Evolutionary conservation across 2,888 invertebrate genomes (phyloP).

Genomic region (Shargacucullia verbasci): DNA sequence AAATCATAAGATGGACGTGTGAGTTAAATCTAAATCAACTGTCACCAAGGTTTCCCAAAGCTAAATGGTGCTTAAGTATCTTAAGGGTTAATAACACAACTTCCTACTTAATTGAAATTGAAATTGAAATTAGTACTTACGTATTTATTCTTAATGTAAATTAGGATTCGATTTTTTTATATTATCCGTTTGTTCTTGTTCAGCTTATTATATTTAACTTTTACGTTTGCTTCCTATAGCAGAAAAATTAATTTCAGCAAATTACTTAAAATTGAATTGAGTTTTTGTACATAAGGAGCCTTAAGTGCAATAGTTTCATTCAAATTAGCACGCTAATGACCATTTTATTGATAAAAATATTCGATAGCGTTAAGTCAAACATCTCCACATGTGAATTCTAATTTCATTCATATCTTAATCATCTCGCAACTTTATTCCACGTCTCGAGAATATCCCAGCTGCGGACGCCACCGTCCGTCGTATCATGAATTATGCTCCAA

Average conservation of each 20-base stretch:
- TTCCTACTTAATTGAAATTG: not conserved
- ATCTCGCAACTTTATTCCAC: conserved; percentile 41
- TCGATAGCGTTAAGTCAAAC: conserved; percentile 13
- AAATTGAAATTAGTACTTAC: too few species aligned
- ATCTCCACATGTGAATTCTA: conserved; percentile 47
- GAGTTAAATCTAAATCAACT: conserved; percentile 25
- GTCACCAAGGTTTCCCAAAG: conserved; percentile 13
- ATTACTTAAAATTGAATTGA: too few species aligned
- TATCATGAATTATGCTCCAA: conserved; percentile 72
- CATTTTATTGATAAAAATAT: conserved; percentile 3
- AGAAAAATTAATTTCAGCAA: too few species aligned
- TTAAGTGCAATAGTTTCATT: not conserved
- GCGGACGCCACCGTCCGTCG: conserved; percentile 51
- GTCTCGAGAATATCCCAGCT: conserved; percentile 53
- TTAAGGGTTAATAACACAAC: not conserved
- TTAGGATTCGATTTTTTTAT: too few species aligned
- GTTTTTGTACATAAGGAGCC: too few species aligned
- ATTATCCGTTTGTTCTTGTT: too few species aligned
- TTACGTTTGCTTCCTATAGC: too few species aligned
- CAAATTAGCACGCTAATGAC: not conserved
- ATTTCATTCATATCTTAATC: conserved; percentile 54
- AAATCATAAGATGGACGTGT: conserved; percentile 18
- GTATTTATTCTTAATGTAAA: too few species aligned
- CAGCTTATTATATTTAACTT: too few species aligned
- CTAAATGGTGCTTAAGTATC: not conserved